Conservation (phyloP, 1,140 invertebrate species). For the Drosophila bipectinata region DNA sequence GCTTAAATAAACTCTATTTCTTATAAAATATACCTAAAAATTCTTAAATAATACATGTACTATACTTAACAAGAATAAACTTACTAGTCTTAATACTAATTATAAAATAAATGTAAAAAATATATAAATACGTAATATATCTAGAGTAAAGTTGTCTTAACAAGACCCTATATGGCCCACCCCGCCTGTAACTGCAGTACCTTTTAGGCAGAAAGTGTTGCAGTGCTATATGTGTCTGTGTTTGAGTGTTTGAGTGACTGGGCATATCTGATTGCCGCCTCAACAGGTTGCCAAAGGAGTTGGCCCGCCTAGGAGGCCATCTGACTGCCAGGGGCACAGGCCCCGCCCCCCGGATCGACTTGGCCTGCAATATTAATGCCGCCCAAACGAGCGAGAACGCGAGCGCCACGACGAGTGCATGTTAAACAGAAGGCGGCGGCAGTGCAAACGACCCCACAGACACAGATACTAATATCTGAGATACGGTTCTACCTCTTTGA, state of each 20-base stretch:
- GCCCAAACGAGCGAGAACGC: conserved; percentile 11
- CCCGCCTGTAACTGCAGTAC: conserved; percentile 12
- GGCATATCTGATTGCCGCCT: conserved; percentile 19
- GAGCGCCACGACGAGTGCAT: conserved; percentile 57
- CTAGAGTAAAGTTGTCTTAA: too few relatives aligned
- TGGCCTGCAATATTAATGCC: conserved; percentile 61
- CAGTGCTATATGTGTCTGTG: conserved; percentile 4
- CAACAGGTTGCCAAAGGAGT: conserved; percentile 26
- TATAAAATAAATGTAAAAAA: too few relatives aligned
- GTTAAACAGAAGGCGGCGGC: conserved; percentile 63
- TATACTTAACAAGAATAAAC: too few relatives aligned
- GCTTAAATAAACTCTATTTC: too few relatives aligned
- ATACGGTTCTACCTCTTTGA: too few relatives aligned
- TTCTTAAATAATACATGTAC: too few relatives aligned
- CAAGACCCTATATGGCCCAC: background rate
- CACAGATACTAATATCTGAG: conserved; percentile 9
- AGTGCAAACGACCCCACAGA: conserved; percentile 50
- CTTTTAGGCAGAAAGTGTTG: conserved; percentile 9
- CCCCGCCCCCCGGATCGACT: conserved; percentile 16
- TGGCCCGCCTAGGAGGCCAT: conserved; percentile 9
- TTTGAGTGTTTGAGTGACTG: conserved; percentile 3
- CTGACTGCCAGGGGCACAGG: background rate
- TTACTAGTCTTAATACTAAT: too few relatives aligned
- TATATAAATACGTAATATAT: too few relatives aligned
- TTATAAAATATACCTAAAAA: too few relatives aligned